Evolutionary conservation across 2,797 vertebrate genomes (phyloP).

Genomic region (Pseudotriccus pelzelni): DNA sequence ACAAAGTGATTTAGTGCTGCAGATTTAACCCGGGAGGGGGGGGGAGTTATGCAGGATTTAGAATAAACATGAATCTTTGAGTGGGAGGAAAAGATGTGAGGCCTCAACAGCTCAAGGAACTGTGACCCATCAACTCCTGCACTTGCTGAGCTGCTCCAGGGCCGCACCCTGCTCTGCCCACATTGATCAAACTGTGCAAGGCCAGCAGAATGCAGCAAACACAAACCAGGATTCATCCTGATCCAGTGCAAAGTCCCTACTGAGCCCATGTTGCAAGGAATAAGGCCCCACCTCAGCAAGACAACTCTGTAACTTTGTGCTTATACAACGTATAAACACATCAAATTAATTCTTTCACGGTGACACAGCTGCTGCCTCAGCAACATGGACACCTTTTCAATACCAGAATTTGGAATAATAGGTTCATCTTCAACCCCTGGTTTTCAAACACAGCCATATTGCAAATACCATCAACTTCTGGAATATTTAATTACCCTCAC

Average conservation of each 20-base stretch:
- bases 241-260: background rate
- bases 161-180: background rate
- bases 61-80: background rate
- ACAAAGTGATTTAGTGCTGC: background rate
- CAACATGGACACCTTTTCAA: background rate
- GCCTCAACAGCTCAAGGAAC: background rate
- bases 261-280: background rate
- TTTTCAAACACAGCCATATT: background rate
- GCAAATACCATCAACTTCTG: background rate
- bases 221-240: background rate
- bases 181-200: background rate
- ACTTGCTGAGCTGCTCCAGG: background rate
- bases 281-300: background rate
- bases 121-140: background rate
- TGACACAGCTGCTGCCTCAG: background rate
- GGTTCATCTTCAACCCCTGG: background rate
- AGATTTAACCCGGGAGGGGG: background rate
- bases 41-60: background rate
- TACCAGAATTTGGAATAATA: background rate
- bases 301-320: background rate
- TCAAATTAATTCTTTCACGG: background rate
- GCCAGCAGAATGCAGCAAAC: background rate
- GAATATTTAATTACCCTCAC: background rate
- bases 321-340: background rate
- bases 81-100: accelerated